Percentiles rank a stretch among this genome's conserved stretches.
Evolutionary conservation across 2,888 invertebrate species (phyloP).

Genomic region (Chymomyza procnemis): DNA sequence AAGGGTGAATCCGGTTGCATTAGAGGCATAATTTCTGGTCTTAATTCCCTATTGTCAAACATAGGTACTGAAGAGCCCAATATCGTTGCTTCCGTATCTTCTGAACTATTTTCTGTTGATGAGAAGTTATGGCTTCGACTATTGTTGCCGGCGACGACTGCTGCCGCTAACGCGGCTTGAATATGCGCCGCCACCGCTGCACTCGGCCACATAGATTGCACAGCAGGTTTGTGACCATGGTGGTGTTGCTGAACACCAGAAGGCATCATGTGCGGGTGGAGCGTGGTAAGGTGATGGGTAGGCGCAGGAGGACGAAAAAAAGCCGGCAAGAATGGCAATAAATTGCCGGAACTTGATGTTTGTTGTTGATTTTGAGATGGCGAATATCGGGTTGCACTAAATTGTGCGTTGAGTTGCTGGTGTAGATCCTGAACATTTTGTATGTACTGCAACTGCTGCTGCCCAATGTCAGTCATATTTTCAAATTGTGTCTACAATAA

Average conservation of each 20-base stretch:
- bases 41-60: conserved; percentile 17
- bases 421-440: conserved; percentile 74
- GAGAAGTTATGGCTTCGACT: conserved; percentile 29
- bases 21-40: conserved; percentile 20
- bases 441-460: conserved; percentile 69
- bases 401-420: conserved; percentile 73
- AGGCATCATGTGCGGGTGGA: conserved; percentile 61
- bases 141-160: conserved; percentile 52
- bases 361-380: conserved; percentile 1
- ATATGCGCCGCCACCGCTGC: conserved; percentile 87
- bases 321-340: conserved; percentile 75
- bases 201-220: conserved; percentile 79
- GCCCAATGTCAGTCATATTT: conserved; percentile 71
- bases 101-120: conserved; percentile 1
- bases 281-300: conserved; percentile 80
- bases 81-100: conserved; percentile 6
- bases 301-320: conserved; percentile 74
- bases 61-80: conserved; percentile 6
- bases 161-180: conserved; percentile 76
- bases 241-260: conserved; percentile 20
- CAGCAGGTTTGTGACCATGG: conserved; percentile 59
- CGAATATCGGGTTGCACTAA: conserved; percentile 38
- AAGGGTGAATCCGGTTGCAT: background rate
- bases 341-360: conserved; percentile 36
- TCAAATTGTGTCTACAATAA: conserved; percentile 67